A percentile compares a stretch with the other conserved stretches of the same genome.
These are phyloP conservation scores for Anoncus sp. DNA, from an alignment of 2,888 invertebrate genomes.

Conservation along the genomic window DNA sequence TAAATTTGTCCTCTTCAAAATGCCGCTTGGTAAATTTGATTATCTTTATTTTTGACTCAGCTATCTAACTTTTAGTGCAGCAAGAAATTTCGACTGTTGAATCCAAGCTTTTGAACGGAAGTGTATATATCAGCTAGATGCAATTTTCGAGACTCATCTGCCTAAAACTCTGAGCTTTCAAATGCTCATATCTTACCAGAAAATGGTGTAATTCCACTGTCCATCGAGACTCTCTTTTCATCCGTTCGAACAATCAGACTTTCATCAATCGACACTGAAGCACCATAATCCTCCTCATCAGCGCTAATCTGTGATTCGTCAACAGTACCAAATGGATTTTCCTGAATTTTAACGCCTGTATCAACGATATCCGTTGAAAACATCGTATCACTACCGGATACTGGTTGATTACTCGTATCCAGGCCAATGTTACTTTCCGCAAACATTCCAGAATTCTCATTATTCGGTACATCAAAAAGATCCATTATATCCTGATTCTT, in stretches of 20 bases:
- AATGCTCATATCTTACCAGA: constrained; percentile 57
- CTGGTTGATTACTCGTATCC: constrained; percentile 64
- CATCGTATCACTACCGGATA: constrained; percentile 66
- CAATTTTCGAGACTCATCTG: neutral
- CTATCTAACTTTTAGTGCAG: too few relatives aligned
- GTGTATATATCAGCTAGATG: too few relatives aligned
- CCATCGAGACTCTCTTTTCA: constrained; percentile 71
- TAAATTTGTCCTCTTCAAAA: too few relatives aligned
- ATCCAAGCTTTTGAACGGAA: too few relatives aligned
- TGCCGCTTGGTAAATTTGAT: too few relatives aligned
- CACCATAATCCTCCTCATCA: constrained; percentile 41
- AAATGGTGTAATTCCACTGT: constrained; percentile 49
- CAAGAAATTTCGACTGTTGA: too few relatives aligned
- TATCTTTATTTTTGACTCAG: too few relatives aligned
- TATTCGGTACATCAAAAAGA: constrained; percentile 78
- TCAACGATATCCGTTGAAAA: constrained; percentile 67
- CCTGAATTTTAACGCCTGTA: constrained; percentile 63
- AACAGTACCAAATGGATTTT: constrained; percentile 74
- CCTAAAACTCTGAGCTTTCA: neutral
- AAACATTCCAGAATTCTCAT: constrained; percentile 71
- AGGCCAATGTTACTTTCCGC: constrained; percentile 64
- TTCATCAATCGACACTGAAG: constrained; percentile 53
- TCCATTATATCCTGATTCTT: constrained; percentile 77
- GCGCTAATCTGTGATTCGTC: constrained; percentile 39
- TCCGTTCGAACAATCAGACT: constrained; percentile 43